phyloP scores from a whole-genome alignment of 2,113 vertebrate genomes.

The Tricholaema leucomelas region DNA sequence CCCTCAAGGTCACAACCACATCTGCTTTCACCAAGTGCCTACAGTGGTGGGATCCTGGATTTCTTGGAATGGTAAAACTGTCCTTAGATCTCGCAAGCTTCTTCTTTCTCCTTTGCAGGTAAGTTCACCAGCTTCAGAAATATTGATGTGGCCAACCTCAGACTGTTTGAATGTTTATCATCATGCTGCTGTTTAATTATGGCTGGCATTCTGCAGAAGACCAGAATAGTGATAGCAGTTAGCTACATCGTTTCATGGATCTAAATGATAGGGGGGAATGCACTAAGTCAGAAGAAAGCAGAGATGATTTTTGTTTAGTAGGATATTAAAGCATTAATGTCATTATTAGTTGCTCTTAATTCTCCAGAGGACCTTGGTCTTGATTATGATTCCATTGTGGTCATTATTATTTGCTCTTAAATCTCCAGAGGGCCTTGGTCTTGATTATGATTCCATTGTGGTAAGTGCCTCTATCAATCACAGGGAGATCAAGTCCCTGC shows the following conservation, averaged over 20 bases:
- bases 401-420: no score
- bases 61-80: background rate
- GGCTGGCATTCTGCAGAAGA: background rate
- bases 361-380: slow-evolving; percentile 17
- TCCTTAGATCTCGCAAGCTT: background rate
- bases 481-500: slow-evolving; percentile 30
- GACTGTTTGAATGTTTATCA: background rate
- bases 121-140: background rate
- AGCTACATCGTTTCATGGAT: background rate
- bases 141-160: fast-evolving
- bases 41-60: background rate
- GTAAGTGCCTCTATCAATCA: slow-evolving; percentile 49
- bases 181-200: background rate
- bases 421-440: no score
- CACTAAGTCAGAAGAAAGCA: background rate
- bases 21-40: background rate
- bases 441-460: slow-evolving; percentile 21
- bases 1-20: background rate
- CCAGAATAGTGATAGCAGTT: background rate
- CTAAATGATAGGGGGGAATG: background rate
- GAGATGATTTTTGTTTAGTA: background rate
- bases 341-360: slow-evolving; percentile 32
- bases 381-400: no score
- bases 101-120: background rate
- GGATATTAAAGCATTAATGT: background rate